phyloP scores from a whole-genome alignment of 2,113 vertebrate species.

The Silurus asotus region DNA sequence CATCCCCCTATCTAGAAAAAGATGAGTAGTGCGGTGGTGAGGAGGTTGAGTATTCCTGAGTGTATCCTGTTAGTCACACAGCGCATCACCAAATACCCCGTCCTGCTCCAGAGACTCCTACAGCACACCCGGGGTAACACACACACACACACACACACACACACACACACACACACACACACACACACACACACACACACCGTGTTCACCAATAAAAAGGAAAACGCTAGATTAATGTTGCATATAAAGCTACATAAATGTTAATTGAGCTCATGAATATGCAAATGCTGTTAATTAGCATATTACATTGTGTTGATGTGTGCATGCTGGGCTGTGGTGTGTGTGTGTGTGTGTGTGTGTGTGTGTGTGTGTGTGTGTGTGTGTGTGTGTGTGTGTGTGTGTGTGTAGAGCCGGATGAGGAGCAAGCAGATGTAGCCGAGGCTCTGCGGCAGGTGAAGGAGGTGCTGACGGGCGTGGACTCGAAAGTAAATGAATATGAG shows the following conservation, averaged over 20 bases:
- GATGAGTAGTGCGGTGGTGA: constrained; percentile 86
- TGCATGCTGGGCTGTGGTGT: neutral
- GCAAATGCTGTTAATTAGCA: neutral
- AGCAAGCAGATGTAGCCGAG: constrained; percentile 77
- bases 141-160: constrained; percentile 12
- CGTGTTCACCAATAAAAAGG: no score
- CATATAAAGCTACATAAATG: neutral
- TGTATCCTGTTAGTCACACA: constrained; percentile 91
- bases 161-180: constrained; percentile 19
- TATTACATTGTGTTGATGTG: neutral
- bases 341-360: neutral
- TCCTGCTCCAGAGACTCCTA: constrained; percentile 87
- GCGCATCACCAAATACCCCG: constrained; percentile 92
- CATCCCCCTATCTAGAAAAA: constrained; percentile 74
- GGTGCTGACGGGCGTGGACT: constrained; percentile 83
- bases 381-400: neutral
- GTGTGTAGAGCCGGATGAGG: constrained; percentile 72
- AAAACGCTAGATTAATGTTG: no score
- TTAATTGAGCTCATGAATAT: neutral
- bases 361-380: neutral
- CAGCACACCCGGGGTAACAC: constrained; percentile 85
- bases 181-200: constrained; percentile 15
- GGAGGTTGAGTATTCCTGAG: constrained; percentile 87
- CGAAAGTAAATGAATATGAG: constrained; percentile 85
- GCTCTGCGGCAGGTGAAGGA: constrained; percentile 83